phyloP scores from a whole-genome alignment of 2,888 invertebrate species.

The Athrips mouffetella region DNA sequence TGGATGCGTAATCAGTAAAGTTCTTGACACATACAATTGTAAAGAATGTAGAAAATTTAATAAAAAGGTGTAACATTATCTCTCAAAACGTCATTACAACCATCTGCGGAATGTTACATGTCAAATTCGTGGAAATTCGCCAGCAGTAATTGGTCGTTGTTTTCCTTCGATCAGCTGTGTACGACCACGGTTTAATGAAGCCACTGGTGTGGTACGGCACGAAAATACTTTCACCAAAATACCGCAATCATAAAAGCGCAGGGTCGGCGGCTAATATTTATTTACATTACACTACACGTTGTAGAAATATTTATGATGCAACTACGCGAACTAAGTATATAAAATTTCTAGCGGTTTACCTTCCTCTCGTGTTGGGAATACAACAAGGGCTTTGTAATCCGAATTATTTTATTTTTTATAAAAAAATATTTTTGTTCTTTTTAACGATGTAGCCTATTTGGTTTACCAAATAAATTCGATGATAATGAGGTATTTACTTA shows the following conservation, averaged over 20 bases:
- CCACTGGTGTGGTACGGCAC: constrained; percentile 31
- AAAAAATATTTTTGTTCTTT: neutral
- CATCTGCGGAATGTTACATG: no score
- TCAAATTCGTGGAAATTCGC: neutral
- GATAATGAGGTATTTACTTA: no score
- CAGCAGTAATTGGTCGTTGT: neutral
- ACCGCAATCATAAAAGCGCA: constrained; percentile 50
- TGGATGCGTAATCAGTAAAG: neutral
- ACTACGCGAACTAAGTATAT: constrained; percentile 7
- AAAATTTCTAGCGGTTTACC: constrained; percentile 15
- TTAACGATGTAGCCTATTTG: no score
- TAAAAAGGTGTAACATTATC: no score
- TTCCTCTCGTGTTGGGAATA: neutral
- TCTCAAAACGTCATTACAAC: no score
- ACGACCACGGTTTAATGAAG: constrained; percentile 44
- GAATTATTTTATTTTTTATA: neutral
- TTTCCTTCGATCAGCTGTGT: constrained; percentile 24
- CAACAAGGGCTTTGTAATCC: neutral
- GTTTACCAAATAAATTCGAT: no score
- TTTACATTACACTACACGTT: constrained; percentile 42
- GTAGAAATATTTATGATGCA: constrained; percentile 39
- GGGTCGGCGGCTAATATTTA: constrained; percentile 46
- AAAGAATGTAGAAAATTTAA: no score
- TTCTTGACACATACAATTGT: neutral
- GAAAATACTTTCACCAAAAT: constrained; percentile 60